Percentiles rank a stretch among this genome's conserved stretches.
phyloP scores from a whole-genome alignment of 1,140 invertebrate genomes.

The Periplaneta americana region DNA sequence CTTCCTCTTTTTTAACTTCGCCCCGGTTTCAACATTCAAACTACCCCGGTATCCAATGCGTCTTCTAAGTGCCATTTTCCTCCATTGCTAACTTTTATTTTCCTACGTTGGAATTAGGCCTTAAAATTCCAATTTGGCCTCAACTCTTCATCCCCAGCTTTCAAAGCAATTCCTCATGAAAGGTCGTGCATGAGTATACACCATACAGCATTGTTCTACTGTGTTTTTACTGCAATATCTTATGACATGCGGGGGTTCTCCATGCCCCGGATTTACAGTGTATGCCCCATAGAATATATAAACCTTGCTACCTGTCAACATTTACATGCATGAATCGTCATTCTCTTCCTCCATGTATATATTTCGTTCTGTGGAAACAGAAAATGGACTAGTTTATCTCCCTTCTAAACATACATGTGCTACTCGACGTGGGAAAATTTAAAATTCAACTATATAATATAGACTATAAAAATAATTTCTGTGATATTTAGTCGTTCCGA shows the following conservation, averaged over 20 bases:
- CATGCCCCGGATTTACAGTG: not conserved
- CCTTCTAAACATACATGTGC: no score
- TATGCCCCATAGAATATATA: not conserved
- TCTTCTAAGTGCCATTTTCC: not conserved
- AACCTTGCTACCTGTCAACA: not conserved
- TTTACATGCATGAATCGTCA: not conserved
- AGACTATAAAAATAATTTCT: no score
- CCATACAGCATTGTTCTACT: not conserved
- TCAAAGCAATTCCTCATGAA: not conserved
- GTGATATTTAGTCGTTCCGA: no score
- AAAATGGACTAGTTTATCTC: no score
- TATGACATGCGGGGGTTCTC: not conserved
- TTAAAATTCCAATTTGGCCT: constrained; percentile 1
- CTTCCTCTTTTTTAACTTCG: constrained; percentile 26
- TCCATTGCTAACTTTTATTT: constrained; percentile 19
- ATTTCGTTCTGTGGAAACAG: no score
- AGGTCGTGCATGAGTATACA: not conserved
- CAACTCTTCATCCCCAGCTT: not conserved
- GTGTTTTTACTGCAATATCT: not conserved
- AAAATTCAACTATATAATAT: no score
- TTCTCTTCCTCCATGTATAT: no score
- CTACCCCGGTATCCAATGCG: not conserved
- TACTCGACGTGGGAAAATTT: no score
- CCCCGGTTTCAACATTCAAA: constrained; percentile 17
- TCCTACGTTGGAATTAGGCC: constrained; percentile 26